Percentiles rank a stretch among this genome's conserved stretches.
These are phyloP conservation scores for Tautogolabrus adspersus DNA, from an alignment of 2,113 vertebrate genomes.

Conservation along the genomic window DNA sequence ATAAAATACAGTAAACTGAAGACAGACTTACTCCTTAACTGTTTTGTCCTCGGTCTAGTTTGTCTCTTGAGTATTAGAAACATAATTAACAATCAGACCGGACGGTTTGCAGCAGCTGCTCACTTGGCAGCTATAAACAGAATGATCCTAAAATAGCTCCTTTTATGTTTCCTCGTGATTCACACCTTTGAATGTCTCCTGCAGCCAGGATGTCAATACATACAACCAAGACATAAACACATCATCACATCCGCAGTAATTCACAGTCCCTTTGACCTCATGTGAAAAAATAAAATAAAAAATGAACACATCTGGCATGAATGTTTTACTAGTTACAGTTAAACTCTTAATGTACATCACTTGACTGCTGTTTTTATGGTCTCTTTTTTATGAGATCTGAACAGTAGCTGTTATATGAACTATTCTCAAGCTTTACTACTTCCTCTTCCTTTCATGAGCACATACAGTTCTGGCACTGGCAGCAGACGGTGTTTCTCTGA, in stretches of 20 bases:
- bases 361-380: no score
- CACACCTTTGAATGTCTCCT: conserved; percentile 6
- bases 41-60: not conserved
- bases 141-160: conserved; percentile 41
- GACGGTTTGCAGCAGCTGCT: conserved; percentile 28
- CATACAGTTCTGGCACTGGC: conserved; percentile 6
- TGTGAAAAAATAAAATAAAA: not conserved
- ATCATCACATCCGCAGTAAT: not conserved
- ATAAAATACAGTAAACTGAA: conserved; percentile 20
- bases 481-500: conserved; percentile 1
- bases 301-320: not conserved
- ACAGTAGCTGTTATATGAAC: conserved; percentile 16
- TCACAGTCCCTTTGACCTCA: not conserved
- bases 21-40: not conserved
- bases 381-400: not conserved
- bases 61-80: not conserved
- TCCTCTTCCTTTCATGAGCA: conserved; percentile 51
- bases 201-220: conserved; percentile 19
- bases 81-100: conserved; percentile 6
- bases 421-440: conserved; percentile 52
- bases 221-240: conserved; percentile 20
- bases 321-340: not conserved
- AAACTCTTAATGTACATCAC: not conserved
- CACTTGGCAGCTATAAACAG: conserved; percentile 19
- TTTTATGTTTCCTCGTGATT: conserved; percentile 37